Conservation (phyloP, 2,888 invertebrate species). For the Eilema griseolum region DNA sequence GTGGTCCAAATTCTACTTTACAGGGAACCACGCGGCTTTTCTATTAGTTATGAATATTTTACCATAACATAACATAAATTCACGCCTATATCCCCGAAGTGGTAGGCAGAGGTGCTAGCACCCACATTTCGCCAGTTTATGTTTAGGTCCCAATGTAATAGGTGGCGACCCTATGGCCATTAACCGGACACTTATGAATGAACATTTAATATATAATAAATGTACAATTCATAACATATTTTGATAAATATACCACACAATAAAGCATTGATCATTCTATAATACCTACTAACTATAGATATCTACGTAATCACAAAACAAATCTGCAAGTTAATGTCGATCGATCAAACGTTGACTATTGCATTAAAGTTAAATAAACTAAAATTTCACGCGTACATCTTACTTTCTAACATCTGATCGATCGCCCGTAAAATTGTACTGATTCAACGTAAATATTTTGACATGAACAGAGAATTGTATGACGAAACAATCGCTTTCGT, state of each 20-base stretch:
- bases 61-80: too few relatives aligned
- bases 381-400: constrained; percentile 76
- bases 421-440: constrained; percentile 79
- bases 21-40: too few relatives aligned
- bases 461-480: constrained; percentile 77
- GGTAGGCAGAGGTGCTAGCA: too few relatives aligned
- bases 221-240: neutral
- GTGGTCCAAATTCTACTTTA: too few relatives aligned
- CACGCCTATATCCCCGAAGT: too few relatives aligned
- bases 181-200: too few relatives aligned
- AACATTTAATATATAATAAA: neutral
- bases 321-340: constrained; percentile 44
- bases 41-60: too few relatives aligned
- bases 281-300: constrained; percentile 22
- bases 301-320: constrained; percentile 43
- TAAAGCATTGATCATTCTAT: constrained; percentile 25
- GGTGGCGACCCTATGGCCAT: too few relatives aligned
- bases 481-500: constrained; percentile 81
- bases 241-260: constrained; percentile 25
- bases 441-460: constrained; percentile 84
- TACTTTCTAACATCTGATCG: constrained; percentile 78
- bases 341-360: constrained; percentile 54
- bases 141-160: too few relatives aligned
- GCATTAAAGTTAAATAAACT: constrained; percentile 74
- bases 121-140: too few relatives aligned